Conservation (phyloP, 2,888 invertebrate species). For the Nymphalis polychloros region DNA sequence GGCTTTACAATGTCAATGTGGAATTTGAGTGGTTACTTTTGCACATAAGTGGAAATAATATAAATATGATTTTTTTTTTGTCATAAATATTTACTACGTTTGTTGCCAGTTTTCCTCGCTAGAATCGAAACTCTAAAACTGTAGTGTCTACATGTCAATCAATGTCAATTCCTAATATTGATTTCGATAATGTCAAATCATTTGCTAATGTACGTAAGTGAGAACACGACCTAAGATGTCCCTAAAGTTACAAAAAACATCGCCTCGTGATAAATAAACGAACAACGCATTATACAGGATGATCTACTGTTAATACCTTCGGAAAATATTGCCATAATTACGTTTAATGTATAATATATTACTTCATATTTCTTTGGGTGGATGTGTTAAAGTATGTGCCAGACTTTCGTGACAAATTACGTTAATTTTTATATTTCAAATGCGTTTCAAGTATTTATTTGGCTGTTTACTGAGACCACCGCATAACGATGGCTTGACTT, state of each 20-base stretch:
- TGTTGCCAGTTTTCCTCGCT: too few relatives aligned
- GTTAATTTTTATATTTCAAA: background rate
- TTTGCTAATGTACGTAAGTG: too few relatives aligned
- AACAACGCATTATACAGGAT: slow-evolving; percentile 46
- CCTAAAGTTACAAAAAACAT: slow-evolving; percentile 24
- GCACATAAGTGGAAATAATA: too few relatives aligned
- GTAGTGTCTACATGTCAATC: too few relatives aligned
- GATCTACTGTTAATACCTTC: slow-evolving; percentile 51
- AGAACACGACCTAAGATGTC: background rate
- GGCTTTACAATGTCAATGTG: too few relatives aligned
- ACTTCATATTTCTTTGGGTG: slow-evolving; percentile 28
- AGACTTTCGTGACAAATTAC: slow-evolving; percentile 9
- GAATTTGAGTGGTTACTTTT: too few relatives aligned
- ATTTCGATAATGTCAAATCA: too few relatives aligned
- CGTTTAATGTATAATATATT: slow-evolving; percentile 48
- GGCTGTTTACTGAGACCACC: background rate
- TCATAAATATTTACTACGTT: too few relatives aligned
- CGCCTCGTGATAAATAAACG: slow-evolving; percentile 32
- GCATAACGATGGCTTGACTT: background rate
- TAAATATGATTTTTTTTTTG: too few relatives aligned
- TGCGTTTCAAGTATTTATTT: background rate
- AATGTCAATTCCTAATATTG: too few relatives aligned
- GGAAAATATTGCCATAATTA: slow-evolving; percentile 53
- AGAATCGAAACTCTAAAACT: too few relatives aligned
- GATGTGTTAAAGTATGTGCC: slow-evolving; percentile 12